phyloP scores from a whole-genome alignment of 2,888 invertebrate genomes.

The Cryptus viduatorius region DNA sequence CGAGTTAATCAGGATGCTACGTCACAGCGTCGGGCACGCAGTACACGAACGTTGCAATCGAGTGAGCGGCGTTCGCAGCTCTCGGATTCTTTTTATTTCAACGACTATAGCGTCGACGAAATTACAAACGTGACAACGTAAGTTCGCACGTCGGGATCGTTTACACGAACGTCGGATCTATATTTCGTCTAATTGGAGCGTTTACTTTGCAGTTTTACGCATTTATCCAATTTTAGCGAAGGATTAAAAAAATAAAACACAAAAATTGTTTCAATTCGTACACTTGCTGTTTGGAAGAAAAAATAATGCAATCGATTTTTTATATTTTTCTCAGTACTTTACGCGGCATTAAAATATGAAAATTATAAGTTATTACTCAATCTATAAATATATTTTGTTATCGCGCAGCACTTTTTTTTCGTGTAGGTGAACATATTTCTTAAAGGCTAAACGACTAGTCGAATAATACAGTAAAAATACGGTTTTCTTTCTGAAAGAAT shows the following conservation, averaged over 20 bases:
- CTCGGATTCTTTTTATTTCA: slow-evolving; percentile 45
- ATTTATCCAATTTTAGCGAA: background rate
- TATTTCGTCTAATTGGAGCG: slow-evolving; percentile 12
- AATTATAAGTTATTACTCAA: background rate
- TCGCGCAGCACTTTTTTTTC: background rate
- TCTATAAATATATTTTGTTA: no score
- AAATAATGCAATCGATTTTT: background rate
- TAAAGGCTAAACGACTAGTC: background rate
- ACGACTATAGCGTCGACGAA: slow-evolving; percentile 6
- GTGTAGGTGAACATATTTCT: background rate
- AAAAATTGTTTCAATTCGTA: background rate
- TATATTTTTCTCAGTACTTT: background rate
- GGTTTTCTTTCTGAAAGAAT: slow-evolving; percentile 1
- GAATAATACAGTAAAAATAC: slow-evolving; percentile 15
- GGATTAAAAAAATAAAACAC: background rate
- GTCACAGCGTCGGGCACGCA: slow-evolving; percentile 67
- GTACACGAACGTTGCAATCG: slow-evolving; percentile 1
- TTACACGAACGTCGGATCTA: background rate
- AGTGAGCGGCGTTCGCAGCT: slow-evolving; percentile 10
- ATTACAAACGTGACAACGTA: background rate
- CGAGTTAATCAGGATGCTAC: slow-evolving; percentile 80
- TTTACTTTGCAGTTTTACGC: background rate
- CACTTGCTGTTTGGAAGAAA: background rate
- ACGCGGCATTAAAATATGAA: no score
- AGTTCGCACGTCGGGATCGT: background rate